Evolutionary conservation across 53 echinoderm and acorn worm species (phyloP).

Genomic region (Pentamera pediparva): DNA sequence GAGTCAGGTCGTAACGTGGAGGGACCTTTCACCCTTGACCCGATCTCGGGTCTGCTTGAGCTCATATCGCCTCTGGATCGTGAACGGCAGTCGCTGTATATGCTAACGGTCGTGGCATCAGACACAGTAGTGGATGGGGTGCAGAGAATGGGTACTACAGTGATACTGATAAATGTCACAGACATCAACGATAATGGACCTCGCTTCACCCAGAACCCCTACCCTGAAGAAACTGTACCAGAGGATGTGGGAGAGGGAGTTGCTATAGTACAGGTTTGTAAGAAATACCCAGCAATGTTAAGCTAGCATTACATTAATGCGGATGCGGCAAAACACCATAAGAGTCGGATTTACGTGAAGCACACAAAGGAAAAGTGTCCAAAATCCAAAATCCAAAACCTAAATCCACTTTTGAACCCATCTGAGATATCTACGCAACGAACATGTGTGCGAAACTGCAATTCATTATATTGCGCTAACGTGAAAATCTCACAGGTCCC

Average conservation of each 20-base stretch:
- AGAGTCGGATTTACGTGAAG: too few relatives aligned
- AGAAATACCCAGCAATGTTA: too few relatives aligned
- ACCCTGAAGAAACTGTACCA: conserved; percentile 9
- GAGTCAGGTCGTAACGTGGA: conserved; percentile 40
- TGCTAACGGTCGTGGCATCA: conserved; percentile 51
- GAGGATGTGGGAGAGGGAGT: conserved; percentile 5
- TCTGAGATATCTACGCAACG: too few relatives aligned
- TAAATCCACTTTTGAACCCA: too few relatives aligned
- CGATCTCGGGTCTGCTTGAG: conserved; percentile 51
- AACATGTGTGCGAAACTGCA: too few relatives aligned
- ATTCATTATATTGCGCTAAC: too few relatives aligned
- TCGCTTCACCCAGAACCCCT: conserved; percentile 33
- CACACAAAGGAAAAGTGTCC: too few relatives aligned
- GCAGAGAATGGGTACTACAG: conserved; percentile 28
- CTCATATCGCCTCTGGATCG: conserved; percentile 59
- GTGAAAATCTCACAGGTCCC: too few relatives aligned
- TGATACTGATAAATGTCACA: conserved; percentile 57
- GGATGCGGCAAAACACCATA: too few relatives aligned
- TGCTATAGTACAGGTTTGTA: conserved; percentile 15
- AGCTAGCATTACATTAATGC: too few relatives aligned
- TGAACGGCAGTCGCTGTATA: conserved; percentile 53
- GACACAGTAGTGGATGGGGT: conserved; percentile 40
- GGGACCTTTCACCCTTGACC: conserved; percentile 69
- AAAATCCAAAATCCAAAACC: too few relatives aligned
- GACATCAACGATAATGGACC: conserved; percentile 94